Base-by-base conservation (phyloP, 1,140 invertebrate species). In the Aricia agestis region DNA sequence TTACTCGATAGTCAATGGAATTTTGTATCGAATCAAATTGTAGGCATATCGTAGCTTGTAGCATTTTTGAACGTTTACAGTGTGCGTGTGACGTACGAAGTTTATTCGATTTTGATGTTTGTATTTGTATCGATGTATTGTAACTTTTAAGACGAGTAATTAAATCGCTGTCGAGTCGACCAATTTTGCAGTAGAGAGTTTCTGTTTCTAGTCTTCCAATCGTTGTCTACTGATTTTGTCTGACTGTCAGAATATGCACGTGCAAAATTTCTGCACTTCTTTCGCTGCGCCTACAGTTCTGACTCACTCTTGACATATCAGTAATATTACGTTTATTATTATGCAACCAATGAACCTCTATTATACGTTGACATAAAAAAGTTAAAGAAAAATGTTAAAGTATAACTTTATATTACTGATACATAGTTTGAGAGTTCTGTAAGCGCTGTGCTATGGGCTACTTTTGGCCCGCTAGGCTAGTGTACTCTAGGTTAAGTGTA, bases 181-280 rank as follows among this genome's bases (percentile, higher is more conserved):
- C 59, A 63, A 63, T 63, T 63, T 63, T 19, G 59, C 59, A 63
- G 59, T 63, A 63, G 59, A 63, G 17, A 63, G 9, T 63, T 63
- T 63, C 59, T 11, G 36, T 36, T 36, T 36, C 2, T 59, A 9
- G 58, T 59, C n/a, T 59, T 59, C 58, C 58, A 59, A n/a, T 59
- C 5, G 36, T 59, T 59, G 15, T 59, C 15, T 36, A 36, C 36
- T 36, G 36, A 7, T 36, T 32, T 36, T 36, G 36, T 7, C 32
- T 32, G 32, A 32, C 6, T 36, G 36, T 36, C 36, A 36, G 36
- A 36, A 36, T 36, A 5, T 9, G 36, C 36, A 9, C 9, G 36
- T 36, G 9, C 36, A 52, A 52, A 52, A 52, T 0, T 52, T 13
- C 45, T 13, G 45, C 9, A 52, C 9, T 52, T 52, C 1, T 25